A percentile compares a stretch with the other conserved stretches of the same genome.
phyloP scores from a whole-genome alignment of 2,888 invertebrate genomes.

The Luffia ferchaultella region DNA sequence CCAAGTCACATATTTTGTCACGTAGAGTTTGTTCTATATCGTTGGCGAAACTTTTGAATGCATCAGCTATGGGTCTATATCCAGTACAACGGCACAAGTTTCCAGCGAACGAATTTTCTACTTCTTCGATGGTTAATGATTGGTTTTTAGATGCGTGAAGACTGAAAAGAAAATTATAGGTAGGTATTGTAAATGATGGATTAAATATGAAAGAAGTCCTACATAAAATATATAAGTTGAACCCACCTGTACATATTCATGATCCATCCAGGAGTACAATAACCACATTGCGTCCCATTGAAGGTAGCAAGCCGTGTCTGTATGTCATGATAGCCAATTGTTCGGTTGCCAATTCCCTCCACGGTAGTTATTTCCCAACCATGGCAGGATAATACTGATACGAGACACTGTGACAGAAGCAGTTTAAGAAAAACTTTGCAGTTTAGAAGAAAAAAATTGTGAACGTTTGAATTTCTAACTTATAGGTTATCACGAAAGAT shows the following conservation, averaged over 20 bases:
- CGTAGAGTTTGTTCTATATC: constrained; percentile 62
- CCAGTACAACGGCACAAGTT: constrained; percentile 86
- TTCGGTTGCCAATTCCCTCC: constrained; percentile 75
- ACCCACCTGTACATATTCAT: constrained; percentile 77
- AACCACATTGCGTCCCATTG: constrained; percentile 79
- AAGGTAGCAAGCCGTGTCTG: constrained; percentile 70
- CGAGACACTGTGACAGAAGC: constrained; percentile 67
- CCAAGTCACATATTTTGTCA: constrained; percentile 55
- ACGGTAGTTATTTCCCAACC: constrained; percentile 75
- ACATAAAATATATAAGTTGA: too few species aligned
- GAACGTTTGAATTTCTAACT: too few species aligned
- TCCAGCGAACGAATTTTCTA: constrained; percentile 80
- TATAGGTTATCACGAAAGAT: too few species aligned
- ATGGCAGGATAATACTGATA: constrained; percentile 69
- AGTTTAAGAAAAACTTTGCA: too few species aligned
- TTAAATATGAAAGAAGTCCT: too few species aligned
- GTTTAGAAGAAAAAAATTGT: too few species aligned
- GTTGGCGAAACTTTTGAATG: constrained; percentile 81
- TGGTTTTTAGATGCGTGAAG: constrained; percentile 52
- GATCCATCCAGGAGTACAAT: constrained; percentile 80
- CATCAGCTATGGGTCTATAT: constrained; percentile 79
- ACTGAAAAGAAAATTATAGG: constrained; percentile 39
- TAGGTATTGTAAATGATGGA: too few species aligned
- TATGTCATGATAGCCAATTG: constrained; percentile 73
- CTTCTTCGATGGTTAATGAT: constrained; percentile 66